Conservation (phyloP, 2,113 vertebrate species). For the Apteryx mantelli region DNA sequence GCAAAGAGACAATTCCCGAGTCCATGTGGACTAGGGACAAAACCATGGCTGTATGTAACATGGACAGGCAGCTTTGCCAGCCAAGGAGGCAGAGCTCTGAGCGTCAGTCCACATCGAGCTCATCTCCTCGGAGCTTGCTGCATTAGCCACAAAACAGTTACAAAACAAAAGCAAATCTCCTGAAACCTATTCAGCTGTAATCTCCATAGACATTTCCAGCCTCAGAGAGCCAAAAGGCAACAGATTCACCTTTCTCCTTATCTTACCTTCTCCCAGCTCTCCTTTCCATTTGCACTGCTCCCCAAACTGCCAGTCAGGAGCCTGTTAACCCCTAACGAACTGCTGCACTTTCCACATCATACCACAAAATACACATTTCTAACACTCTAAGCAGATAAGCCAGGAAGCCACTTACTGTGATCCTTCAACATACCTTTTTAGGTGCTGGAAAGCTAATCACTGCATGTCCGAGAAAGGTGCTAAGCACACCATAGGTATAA, state of each 20-base stretch:
- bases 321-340: neutral
- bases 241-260: neutral
- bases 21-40: neutral
- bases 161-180: constrained; percentile 1
- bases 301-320: neutral
- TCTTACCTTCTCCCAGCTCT: neutral
- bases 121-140: neutral
- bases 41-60: neutral
- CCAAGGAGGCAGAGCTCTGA: neutral
- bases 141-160: neutral
- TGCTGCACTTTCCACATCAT: neutral
- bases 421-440: neutral
- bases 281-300: neutral
- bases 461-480: accelerated
- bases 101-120: neutral
- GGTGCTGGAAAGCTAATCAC: neutral
- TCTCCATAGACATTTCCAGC: neutral
- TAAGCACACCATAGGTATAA: neutral
- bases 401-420: accelerated
- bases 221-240: neutral
- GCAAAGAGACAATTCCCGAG: accelerated
- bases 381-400: neutral
- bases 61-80: neutral
- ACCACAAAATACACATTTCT: accelerated
- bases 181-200: neutral